A percentile compares a stretch with the other conserved stretches of the same genome.
Evolutionary conservation across 2,888 invertebrate genomes (phyloP).

Genomic region (Escarpia spicata): DNA sequence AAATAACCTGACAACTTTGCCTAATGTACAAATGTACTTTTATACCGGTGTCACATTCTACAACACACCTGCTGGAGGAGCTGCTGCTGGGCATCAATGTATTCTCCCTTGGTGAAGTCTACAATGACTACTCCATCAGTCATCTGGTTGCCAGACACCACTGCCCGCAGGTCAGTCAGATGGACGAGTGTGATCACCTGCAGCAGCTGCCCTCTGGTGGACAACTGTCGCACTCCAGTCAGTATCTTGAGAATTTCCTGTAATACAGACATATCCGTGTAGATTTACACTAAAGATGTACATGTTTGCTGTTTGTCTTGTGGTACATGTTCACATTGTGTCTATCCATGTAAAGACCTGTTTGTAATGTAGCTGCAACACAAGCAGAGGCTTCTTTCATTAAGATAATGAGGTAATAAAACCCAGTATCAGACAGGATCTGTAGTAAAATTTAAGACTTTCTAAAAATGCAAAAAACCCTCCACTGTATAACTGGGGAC

Average conservation of each 20-base stretch:
- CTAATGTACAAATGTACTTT: too few relatives aligned
- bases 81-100: conserved; percentile 51
- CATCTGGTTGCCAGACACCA: not conserved
- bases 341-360: too few relatives aligned
- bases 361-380: too few relatives aligned
- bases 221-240: conserved; percentile 32
- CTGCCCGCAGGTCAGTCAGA: conserved; percentile 41
- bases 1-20: too few relatives aligned
- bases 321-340: too few relatives aligned
- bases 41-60: not conserved
- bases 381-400: too few relatives aligned
- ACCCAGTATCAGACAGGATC: too few relatives aligned
- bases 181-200: conserved; percentile 33
- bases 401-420: too few relatives aligned
- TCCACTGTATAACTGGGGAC: too few relatives aligned
- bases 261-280: not conserved
- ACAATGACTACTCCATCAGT: conserved; percentile 27
- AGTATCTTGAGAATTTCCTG: conserved; percentile 35
- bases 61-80: conserved; percentile 51
- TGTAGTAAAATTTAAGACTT: too few relatives aligned
- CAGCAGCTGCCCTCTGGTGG: conserved; percentile 38
- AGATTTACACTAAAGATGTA: not conserved
- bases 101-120: conserved; percentile 38
- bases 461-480: too few relatives aligned
- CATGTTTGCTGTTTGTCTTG: not conserved